phyloP scores from a whole-genome alignment of 2,797 vertebrate species.

The Lepus townsendii region DNA sequence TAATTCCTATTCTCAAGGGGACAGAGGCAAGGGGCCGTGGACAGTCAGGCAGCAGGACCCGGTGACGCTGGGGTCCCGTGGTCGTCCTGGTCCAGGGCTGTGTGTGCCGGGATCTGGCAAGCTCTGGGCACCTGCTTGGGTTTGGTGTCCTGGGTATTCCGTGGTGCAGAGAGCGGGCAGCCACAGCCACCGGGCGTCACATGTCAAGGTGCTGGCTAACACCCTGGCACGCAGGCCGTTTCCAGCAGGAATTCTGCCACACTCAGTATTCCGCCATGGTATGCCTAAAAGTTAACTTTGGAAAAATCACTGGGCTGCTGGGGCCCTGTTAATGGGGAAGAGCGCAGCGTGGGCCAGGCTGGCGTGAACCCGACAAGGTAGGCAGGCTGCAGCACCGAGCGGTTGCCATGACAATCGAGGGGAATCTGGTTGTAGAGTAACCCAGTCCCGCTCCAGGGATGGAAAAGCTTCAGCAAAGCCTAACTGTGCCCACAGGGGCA shows the following conservation, averaged over 20 bases:
- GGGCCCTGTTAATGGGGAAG: background rate
- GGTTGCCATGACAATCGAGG: too few species aligned
- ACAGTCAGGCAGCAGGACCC: background rate
- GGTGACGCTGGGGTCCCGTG: background rate
- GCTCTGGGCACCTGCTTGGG: background rate
- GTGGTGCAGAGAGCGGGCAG: background rate
- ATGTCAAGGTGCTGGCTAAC: background rate
- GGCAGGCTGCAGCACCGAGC: background rate
- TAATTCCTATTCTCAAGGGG: background rate
- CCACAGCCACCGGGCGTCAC: background rate
- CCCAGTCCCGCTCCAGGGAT: background rate
- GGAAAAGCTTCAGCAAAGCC: background rate
- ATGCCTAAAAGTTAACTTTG: background rate
- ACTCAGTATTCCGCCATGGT: background rate
- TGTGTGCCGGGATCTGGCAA: background rate
- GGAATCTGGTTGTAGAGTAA: background rate
- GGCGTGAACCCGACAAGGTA: background rate
- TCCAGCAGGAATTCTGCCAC: background rate
- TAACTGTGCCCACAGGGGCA: background rate
- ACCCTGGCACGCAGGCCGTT: background rate
- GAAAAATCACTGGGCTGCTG: slow-evolving; percentile 18
- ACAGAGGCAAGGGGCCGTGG: background rate
- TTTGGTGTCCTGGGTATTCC: background rate
- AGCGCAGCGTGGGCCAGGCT: background rate
- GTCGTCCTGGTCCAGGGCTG: background rate